Evolutionary conservation across 2,797 vertebrate genomes (phyloP).

Genomic region (Phataginus tetradactyla): DNA sequence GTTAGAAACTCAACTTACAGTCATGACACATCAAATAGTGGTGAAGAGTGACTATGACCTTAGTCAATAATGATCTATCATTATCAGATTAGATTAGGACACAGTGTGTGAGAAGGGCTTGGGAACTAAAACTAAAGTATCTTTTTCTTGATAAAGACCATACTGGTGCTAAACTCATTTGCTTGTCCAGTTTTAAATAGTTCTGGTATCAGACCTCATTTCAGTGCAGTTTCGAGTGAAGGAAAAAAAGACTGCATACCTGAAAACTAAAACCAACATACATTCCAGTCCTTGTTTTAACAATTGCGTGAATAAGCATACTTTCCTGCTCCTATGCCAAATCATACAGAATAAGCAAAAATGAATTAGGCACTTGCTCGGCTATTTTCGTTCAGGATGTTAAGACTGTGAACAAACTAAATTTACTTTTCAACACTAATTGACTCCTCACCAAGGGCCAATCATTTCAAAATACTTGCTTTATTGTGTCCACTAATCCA

Average conservation of each 20-base stretch:
- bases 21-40: neutral
- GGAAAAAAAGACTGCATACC: neutral
- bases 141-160: neutral
- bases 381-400: neutral
- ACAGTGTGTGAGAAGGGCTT: neutral
- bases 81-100: neutral
- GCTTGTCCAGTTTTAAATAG: neutral
- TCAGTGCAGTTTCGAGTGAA: neutral
- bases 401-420: neutral
- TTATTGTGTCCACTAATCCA: neutral
- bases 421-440: neutral
- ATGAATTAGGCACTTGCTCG: neutral
- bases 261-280: neutral
- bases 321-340: neutral
- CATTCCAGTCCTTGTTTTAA: neutral
- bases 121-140: neutral
- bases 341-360: neutral
- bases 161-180: neutral
- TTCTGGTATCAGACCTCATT: neutral
- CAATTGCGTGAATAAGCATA: neutral
- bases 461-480: neutral
- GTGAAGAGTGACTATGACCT: neutral
- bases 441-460: too few relatives aligned
- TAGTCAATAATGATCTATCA: neutral
- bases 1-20: neutral